Evolutionary conservation across 2,888 invertebrate genomes (phyloP).

Genomic region (Serrognathus titanus): DNA sequence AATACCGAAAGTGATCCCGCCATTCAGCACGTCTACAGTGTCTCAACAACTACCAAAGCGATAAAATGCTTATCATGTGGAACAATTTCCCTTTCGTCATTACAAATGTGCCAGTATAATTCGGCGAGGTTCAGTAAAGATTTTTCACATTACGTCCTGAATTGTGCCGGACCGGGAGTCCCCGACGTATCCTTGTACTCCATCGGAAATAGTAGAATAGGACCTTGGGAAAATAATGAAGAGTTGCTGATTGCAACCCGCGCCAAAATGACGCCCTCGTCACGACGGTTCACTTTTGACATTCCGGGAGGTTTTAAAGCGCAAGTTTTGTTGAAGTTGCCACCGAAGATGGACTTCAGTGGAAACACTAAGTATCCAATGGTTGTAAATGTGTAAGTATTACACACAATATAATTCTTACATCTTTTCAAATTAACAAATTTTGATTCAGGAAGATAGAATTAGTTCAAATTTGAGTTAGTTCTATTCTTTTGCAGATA

Average conservation of each 20-base stretch:
- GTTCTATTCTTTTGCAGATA: constrained; percentile 57
- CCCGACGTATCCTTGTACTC: constrained; percentile 68
- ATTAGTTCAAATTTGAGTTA: not conserved
- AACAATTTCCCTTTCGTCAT: constrained; percentile 48
- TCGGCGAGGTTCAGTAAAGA: constrained; percentile 65
- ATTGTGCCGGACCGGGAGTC: constrained; percentile 80
- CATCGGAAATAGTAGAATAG: constrained; percentile 46
- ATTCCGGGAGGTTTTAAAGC: constrained; percentile 67
- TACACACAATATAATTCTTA: too few relatives aligned
- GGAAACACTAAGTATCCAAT: constrained; percentile 74
- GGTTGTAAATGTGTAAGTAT: constrained; percentile 77
- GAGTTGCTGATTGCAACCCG: constrained; percentile 53
- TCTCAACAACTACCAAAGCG: constrained; percentile 54
- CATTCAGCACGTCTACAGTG: constrained; percentile 76
- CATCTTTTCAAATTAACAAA: too few relatives aligned
- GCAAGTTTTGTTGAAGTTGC: constrained; percentile 71
- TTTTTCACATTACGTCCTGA: constrained; percentile 66
- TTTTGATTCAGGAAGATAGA: not conserved
- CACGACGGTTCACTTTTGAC: constrained; percentile 60
- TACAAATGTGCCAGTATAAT: constrained; percentile 63
- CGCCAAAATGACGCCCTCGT: constrained; percentile 55
- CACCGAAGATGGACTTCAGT: constrained; percentile 65
- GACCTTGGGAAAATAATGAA: constrained; percentile 67
- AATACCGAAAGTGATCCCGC: constrained; percentile 72
- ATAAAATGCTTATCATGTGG: constrained; percentile 76